These are phyloP conservation scores for Brachyrhaphis roseni DNA, from an alignment of 2,797 vertebrate genomes.

Conservation along the genomic window DNA sequence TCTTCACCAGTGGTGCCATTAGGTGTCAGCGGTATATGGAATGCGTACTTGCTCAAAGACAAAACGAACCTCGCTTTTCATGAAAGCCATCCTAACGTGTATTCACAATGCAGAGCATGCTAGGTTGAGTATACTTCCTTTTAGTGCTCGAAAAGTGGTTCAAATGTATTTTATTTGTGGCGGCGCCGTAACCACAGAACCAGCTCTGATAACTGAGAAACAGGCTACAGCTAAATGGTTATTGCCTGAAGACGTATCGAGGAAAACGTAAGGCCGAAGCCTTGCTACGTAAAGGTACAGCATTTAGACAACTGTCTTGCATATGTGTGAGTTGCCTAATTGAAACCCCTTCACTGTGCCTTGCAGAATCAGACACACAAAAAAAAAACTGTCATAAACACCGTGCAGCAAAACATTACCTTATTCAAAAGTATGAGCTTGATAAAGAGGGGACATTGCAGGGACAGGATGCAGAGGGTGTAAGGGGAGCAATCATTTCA, in stretches of 20 bases:
- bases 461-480: not conserved
- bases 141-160: conserved; percentile 26
- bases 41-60: conserved; percentile 36
- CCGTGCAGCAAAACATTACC: conserved; percentile 62
- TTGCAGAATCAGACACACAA: conserved; percentile 59
- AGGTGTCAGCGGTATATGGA: conserved; percentile 12
- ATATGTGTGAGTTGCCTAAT: conserved; percentile 40
- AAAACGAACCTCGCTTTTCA: conserved; percentile 15
- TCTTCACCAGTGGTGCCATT: not conserved
- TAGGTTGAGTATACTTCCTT: conserved; percentile 33
- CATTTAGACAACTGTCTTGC: conserved; percentile 47
- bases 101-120: conserved; percentile 56
- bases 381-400: conserved; percentile 58
- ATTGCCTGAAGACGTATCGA: conserved; percentile 66
- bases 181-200: conserved; percentile 2
- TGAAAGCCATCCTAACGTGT: conserved; percentile 26
- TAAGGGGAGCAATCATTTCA: conserved; percentile 37
- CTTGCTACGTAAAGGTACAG: conserved; percentile 75
- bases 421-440: conserved; percentile 49
- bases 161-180: conserved; percentile 22
- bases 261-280: conserved; percentile 66
- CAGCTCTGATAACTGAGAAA: conserved; percentile 9
- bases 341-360: conserved; percentile 21
- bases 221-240: conserved; percentile 52
- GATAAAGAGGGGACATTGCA: conserved; percentile 15